Evolutionary conservation across 2,797 vertebrate species (phyloP), one percentile per base, ranked within the genome.

Genomic region (Esox masquinongy): DNA sequence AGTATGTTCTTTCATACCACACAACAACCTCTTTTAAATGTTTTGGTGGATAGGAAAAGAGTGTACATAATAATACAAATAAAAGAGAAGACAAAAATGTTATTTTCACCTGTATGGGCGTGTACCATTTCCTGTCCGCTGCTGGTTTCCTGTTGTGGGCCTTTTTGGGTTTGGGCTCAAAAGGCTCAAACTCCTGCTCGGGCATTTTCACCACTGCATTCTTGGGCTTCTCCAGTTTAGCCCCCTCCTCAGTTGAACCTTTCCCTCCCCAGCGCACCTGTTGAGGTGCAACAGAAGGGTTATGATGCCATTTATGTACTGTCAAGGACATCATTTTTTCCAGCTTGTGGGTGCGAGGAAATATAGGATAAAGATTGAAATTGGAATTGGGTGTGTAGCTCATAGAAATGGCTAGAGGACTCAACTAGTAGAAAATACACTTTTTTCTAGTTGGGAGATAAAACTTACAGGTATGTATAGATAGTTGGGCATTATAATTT

Each of bases 191-290:
- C 87, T 97, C 96, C 82, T 97, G 95, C 78, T 97, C 96, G 0
- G 96, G 96, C 92, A 97, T 92, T 85, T 96, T 97, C 87, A 97
- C 95, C 84, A 97, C 93, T 0, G 96, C 96, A 22, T 97, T 97
- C 91, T 97, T 95, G 1, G 96, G 96, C 82, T 97, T 97, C 88
- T 97, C 96, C 82, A 97, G 80, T 83, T 97, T 97, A 1, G 96
- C 96, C 64, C 96, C 96, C 87, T 97, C 96, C 86, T 97, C 96
- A 0, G 96, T 97, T 0, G 96, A 97, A 1, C 96, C 96, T 74
- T 96, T 97, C n/a, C 94, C 96, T 80, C 96, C 96, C 96, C 96
- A 97, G 7, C 96, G 95, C 71, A 97, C 96, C 96, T 97, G 78
- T 49, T 72, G 19, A 49, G 73, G 11, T 49, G 24, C 7, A 24